phyloP scores from a whole-genome alignment of 2,888 invertebrate species.

The Drosophila imparisetae region DNA sequence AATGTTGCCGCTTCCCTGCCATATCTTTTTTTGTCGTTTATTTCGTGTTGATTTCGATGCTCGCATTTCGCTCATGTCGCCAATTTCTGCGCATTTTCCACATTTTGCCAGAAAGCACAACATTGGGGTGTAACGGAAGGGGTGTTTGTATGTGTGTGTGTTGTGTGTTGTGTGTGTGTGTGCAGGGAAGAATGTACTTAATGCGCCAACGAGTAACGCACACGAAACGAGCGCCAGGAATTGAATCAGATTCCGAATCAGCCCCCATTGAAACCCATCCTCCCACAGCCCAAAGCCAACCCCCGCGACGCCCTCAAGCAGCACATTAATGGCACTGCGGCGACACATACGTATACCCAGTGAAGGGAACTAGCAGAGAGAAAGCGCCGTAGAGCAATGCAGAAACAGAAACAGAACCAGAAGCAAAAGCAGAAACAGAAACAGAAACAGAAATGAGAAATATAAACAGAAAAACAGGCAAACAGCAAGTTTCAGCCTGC shows the following conservation, averaged over 20 bases:
- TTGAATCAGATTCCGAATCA: conserved; percentile 65
- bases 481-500: conserved; percentile 33
- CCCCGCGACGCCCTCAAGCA: conserved; percentile 56
- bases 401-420: conserved; percentile 17
- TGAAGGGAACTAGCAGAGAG: conserved; percentile 16
- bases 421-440: neutral
- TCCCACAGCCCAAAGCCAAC: conserved; percentile 9
- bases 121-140: conserved; percentile 3
- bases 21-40: conserved; percentile 32
- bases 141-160: conserved; percentile 15
- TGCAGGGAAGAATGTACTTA: conserved; percentile 60
- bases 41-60: conserved; percentile 48
- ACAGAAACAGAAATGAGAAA: conserved; percentile 21
- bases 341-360: conserved; percentile 23
- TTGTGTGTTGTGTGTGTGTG: conserved; percentile 17
- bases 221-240: conserved; percentile 49
- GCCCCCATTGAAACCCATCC: conserved; percentile 41
- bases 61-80: conserved; percentile 63
- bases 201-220: conserved; percentile 69
- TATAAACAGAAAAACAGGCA: conserved; percentile 35
- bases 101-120: conserved; percentile 72
- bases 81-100: conserved; percentile 67
- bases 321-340: conserved; percentile 68
- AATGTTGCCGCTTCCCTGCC: conserved; percentile 24
- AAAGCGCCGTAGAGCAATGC: conserved; percentile 37